These are phyloP conservation scores for Cardiocondyla obscurior DNA, from an alignment of 1,140 invertebrate genomes.

Conservation along the genomic window DNA sequence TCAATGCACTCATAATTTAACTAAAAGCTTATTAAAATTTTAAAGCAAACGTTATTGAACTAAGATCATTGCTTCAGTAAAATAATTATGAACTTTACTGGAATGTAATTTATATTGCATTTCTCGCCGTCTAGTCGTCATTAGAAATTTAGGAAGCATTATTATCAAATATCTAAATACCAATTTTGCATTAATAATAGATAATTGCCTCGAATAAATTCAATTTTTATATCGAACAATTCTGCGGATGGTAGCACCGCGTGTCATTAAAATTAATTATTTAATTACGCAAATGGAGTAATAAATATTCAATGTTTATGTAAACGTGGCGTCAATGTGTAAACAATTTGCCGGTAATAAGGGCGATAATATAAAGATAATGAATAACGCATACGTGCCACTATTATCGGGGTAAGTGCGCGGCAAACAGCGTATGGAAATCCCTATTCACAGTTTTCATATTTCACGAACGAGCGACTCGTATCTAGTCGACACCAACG, in stretches of 20 bases:
- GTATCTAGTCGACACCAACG: slow-evolving; percentile 73
- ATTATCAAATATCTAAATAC: background rate
- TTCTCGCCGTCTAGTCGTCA: background rate
- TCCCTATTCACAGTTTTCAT: slow-evolving; percentile 73
- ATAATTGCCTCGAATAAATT: background rate
- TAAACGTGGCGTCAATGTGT: background rate
- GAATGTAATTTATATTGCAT: background rate
- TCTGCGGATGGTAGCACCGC: background rate
- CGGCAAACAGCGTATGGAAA: slow-evolving; percentile 7
- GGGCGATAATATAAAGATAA: slow-evolving; percentile 1
- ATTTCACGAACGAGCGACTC: slow-evolving; percentile 76
- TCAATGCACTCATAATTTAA: slow-evolving; percentile 3
- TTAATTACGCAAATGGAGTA: slow-evolving; percentile 21
- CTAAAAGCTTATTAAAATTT: slow-evolving; percentile 25
- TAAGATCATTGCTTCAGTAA: background rate
- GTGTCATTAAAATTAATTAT: background rate
- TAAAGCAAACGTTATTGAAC: background rate
- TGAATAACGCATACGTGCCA: background rate
- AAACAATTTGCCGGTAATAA: slow-evolving; percentile 6
- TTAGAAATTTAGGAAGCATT: background rate
- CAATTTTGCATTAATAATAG: background rate
- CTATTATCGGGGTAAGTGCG: slow-evolving; percentile 35
- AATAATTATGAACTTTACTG: background rate
- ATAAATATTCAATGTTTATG: background rate
- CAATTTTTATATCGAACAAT: background rate